Evolutionary conservation across 2,888 invertebrate species (phyloP).

Genomic region (Elysia crispata): DNA sequence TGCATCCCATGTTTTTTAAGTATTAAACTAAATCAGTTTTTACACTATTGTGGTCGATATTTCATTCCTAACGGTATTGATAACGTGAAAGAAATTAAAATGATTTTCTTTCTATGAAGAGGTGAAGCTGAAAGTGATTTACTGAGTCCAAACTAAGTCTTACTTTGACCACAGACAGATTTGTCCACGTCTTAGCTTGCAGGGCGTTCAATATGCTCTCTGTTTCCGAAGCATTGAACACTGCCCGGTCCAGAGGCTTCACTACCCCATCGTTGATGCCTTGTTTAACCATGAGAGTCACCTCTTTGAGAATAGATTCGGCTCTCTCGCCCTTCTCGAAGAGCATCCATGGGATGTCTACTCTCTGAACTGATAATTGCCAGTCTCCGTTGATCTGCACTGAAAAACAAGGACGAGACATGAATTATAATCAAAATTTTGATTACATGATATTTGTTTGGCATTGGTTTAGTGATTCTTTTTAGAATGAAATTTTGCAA

Average conservation of each 20-base stretch:
- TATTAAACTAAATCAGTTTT: too few species aligned
- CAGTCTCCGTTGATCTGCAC: constrained; percentile 84
- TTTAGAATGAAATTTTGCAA: too few species aligned
- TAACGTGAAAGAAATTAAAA: too few species aligned
- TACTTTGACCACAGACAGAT: constrained; percentile 83
- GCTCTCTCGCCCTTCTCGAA: constrained; percentile 92
- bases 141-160: constrained; percentile 79
- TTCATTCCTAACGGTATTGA: too few species aligned
- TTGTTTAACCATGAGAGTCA: constrained; percentile 87
- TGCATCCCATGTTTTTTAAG: too few species aligned
- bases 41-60: too few species aligned
- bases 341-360: constrained; percentile 95
- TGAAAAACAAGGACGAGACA: too few species aligned
- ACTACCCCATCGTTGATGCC: constrained; percentile 94
- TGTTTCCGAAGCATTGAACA: constrained; percentile 90
- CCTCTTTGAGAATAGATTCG: constrained; percentile 84
- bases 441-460: too few species aligned
- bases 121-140: too few species aligned
- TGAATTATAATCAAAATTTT: too few species aligned
- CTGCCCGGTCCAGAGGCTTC: constrained; percentile 89
- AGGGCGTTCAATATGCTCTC: constrained; percentile 95
- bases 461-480: too few species aligned
- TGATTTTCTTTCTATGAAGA: too few species aligned
- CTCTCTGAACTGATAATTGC: constrained; percentile 86
- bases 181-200: constrained; percentile 99